A percentile compares a stretch with the other conserved stretches of the same genome.
Conservation (phyloP, 2,797 vertebrate genomes). For the Ctenosaura bakeri region DNA sequence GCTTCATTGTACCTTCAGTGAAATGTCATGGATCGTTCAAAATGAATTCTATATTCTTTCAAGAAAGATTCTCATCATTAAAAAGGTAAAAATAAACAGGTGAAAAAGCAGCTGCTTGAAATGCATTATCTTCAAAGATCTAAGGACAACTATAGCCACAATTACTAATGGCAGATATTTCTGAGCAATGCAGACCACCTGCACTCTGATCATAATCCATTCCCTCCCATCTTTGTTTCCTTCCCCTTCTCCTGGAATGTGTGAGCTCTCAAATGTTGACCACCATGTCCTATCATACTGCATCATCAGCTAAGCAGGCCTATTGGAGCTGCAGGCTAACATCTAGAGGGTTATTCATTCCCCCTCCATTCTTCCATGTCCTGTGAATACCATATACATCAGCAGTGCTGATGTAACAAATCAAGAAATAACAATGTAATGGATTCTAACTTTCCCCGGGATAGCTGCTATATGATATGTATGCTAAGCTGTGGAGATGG, state of each 20-base stretch:
- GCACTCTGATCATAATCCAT: too few species aligned
- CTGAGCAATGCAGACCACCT: not conserved
- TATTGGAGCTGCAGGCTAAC: not conserved
- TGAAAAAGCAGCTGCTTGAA: not conserved
- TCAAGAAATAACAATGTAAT: not conserved
- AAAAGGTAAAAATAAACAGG: conserved; percentile 4
- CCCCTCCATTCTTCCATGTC: too few species aligned
- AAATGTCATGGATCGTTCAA: conserved; percentile 24
- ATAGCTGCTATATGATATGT: not conserved
- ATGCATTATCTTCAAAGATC: not conserved
- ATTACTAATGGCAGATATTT: not conserved
- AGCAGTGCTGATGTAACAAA: not conserved
- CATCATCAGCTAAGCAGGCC: too few species aligned
- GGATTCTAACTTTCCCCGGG: not conserved
- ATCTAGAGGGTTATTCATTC: too few species aligned
- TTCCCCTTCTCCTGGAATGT: not conserved
- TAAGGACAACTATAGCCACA: not conserved
- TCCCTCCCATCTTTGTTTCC: not conserved
- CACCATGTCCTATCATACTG: too few species aligned
- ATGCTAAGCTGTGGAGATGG: not conserved
- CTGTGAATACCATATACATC: not conserved
- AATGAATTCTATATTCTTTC: not conserved
- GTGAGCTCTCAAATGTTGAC: too few species aligned
- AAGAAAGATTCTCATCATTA: not conserved
- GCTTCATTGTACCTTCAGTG: conserved; percentile 41